Base-by-base conservation (phyloP, 2,888 invertebrate genomes). In the Leucophenga montana region DNA sequence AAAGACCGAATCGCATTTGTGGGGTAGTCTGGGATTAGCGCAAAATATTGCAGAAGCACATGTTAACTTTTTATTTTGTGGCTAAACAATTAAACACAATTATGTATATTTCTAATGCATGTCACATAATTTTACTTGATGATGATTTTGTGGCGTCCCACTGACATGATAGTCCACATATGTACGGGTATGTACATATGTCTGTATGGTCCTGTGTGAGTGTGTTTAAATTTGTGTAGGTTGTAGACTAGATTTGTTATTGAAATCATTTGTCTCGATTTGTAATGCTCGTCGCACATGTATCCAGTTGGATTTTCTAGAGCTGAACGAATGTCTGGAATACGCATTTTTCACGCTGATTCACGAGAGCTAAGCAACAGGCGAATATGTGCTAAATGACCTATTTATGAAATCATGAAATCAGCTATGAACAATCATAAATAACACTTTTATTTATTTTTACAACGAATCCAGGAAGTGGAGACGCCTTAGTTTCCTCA, bases 81-180 rank as follows among this genome's bases (percentile, higher is more conserved):
- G 44, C 46, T 18, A 54, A 9, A n/a, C 59, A 68, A 67, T 61
- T 68, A 68, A 68, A 68, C 27, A 11, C 61, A 50, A 61, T 68
- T 68, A 68, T n/a, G n/a, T n/a, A n/a, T 50, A 31, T 68, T 61
- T 27, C 33, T 14, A 64, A 64, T 64, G 62, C 62, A 22, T 64
- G 46, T 64, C 62, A 64, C 62, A 64, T 64, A 20, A 46, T 64
- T 64, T 56, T 22, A n/a, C 16, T 33, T 62, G 46, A 62, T 46
- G 62, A 61, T 44, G 39, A 61, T 61, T 61, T 61, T 16, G 14
- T 39, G 39, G 39, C 8, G 39, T 39, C 39, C 39, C 39, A 39
- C 39, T 39, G 39, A 39, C 39, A 39, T 39, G 39, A 39, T 39
- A 39, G 39, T 39, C 39, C 11, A 5, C 9, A 1, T n/a, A n/a